Conservation (phyloP, 2,113 vertebrate species). For the Actenoides lindsayi region DNA sequence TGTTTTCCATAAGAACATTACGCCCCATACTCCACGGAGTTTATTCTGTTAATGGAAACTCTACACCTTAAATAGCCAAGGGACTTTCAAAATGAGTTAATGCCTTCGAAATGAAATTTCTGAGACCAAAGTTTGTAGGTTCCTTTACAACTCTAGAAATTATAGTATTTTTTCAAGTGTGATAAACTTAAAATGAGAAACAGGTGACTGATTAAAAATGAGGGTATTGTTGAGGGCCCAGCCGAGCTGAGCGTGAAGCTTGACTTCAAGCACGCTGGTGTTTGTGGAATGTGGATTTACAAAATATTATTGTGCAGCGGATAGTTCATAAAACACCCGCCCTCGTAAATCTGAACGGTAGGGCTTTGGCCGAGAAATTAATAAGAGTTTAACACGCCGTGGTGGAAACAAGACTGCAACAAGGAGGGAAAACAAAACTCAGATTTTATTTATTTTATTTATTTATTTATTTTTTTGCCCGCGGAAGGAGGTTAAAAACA, state of each 20-base stretch:
- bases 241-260: conserved; percentile 39
- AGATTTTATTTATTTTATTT: not conserved
- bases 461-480: not conserved
- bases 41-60: conserved; percentile 62
- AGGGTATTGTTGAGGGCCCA: conserved; percentile 46
- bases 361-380: conserved; percentile 29
- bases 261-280: not conserved
- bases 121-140: conserved; percentile 41
- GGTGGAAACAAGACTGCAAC: not conserved
- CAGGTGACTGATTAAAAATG: conserved; percentile 72
- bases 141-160: conserved; percentile 60
- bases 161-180: conserved; percentile 64
- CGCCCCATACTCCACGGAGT: conserved; percentile 22
- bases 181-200: conserved; percentile 70
- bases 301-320: conserved; percentile 1
- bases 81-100: conserved; percentile 67
- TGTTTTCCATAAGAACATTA: conserved; percentile 67
- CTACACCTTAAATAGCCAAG: conserved; percentile 56
- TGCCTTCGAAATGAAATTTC: conserved; percentile 72
- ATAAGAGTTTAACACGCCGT: not conserved
- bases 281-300: conserved; percentile 34
- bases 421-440: not conserved
- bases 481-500: not conserved
- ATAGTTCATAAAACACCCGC: conserved; percentile 38
- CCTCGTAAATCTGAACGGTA: conserved; percentile 32